Evolutionary conservation across 2,888 invertebrate genomes (phyloP).

Genomic region (Lagria hirta): DNA sequence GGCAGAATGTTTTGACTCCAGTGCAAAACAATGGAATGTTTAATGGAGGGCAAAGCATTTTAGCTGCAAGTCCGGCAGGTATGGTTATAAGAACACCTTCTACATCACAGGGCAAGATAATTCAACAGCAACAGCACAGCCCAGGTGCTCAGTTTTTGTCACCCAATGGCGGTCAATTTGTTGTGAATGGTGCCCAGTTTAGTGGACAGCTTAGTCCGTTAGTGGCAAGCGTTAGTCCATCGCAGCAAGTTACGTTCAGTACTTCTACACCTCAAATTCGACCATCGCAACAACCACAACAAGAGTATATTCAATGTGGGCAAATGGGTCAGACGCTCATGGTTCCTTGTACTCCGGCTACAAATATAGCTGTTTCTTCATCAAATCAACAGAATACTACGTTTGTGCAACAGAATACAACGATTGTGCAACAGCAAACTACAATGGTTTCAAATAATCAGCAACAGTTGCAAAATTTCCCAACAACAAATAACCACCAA

Average conservation of each 20-base stretch:
- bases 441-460: constrained; percentile 74
- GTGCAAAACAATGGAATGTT: constrained; percentile 68
- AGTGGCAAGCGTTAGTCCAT: constrained; percentile 72
- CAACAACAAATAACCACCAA: constrained; percentile 43
- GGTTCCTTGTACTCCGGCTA: constrained; percentile 66
- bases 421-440: constrained; percentile 80
- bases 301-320: constrained; percentile 72
- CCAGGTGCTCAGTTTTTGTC: constrained; percentile 74
- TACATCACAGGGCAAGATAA: constrained; percentile 70
- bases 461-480: constrained; percentile 53
- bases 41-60: constrained; percentile 65
- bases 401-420: constrained; percentile 82
- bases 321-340: constrained; percentile 70
- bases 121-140: constrained; percentile 63
- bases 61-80: constrained; percentile 66
- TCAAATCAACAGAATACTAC: constrained; percentile 66
- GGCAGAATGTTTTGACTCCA: constrained; percentile 74
- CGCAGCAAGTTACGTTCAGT: constrained; percentile 59
- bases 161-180: constrained; percentile 71
- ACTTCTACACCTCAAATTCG: constrained; percentile 41
- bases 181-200: constrained; percentile 72
- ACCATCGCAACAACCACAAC: constrained; percentile 58
- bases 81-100: constrained; percentile 76
- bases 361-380: constrained; percentile 59
- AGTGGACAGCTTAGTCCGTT: constrained; percentile 79